A percentile compares a stretch with the other conserved stretches of the same genome.
These are phyloP conservation scores for Glaucomys volans DNA, from an alignment of 2,113 vertebrate species.

Conservation along the genomic window DNA sequence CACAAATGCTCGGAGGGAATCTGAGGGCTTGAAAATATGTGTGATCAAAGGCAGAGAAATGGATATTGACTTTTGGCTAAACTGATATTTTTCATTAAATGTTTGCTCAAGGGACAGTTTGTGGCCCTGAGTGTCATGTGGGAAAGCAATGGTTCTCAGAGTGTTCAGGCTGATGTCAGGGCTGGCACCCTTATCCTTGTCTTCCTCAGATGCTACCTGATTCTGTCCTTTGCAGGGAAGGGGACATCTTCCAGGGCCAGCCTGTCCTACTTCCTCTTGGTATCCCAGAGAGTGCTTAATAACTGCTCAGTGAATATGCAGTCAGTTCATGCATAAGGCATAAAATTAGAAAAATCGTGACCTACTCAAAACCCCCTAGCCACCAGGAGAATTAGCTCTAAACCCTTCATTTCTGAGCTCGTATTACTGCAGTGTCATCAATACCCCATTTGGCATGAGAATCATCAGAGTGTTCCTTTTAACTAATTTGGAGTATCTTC, in stretches of 20 bases:
- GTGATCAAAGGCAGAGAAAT: not conserved
- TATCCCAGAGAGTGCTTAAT: not conserved
- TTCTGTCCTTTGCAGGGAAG: not conserved
- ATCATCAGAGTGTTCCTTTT: not conserved
- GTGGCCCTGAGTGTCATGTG: not conserved
- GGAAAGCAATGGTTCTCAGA: not conserved
- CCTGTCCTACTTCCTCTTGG: not conserved
- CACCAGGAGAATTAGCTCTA: not conserved
- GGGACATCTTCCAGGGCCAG: not conserved
- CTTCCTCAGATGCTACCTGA: not conserved
- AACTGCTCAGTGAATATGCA: not conserved
- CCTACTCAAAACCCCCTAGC: not conserved
- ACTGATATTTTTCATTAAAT: not conserved
- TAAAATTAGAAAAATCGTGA: not conserved
- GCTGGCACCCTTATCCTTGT: accelerated
- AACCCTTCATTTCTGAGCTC: not conserved
- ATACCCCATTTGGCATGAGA: not conserved
- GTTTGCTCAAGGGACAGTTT: not conserved
- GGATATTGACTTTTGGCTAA: not conserved
- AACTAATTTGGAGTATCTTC: not conserved
- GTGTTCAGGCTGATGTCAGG: accelerated
- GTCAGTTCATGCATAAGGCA: not conserved
- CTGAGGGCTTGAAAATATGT: not conserved
- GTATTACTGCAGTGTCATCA: not conserved
- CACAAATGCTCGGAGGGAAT: not conserved